Conservation (phyloP, 2,797 vertebrate genomes). For the Kryptolebias ocellatus region DNA sequence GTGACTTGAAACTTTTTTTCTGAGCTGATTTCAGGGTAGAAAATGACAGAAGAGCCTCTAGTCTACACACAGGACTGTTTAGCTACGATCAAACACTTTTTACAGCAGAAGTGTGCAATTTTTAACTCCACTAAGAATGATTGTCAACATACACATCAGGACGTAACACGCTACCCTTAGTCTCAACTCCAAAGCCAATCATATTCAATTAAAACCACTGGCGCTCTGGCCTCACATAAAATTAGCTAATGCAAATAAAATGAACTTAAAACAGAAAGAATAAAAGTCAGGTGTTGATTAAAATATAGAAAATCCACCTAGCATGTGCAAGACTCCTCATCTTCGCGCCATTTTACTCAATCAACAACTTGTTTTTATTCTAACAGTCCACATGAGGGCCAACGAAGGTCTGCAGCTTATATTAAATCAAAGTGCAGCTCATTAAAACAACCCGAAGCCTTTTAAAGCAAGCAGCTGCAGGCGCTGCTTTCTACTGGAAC, state of each 20-base stretch:
- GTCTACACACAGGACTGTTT: conserved; percentile 28
- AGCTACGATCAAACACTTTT: conserved; percentile 21
- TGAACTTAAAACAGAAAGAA: conserved; percentile 48
- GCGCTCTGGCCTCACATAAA: conserved; percentile 60
- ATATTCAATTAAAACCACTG: conserved; percentile 35
- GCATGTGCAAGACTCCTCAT: conserved; percentile 47
- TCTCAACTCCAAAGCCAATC: conserved; percentile 41
- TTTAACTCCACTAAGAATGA: conserved; percentile 63
- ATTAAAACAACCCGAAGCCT: conserved; percentile 47
- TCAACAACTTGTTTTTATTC: conserved; percentile 16
- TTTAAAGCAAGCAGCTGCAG: conserved; percentile 46
- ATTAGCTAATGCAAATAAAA: conserved; percentile 70
- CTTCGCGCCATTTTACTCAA: conserved; percentile 19
- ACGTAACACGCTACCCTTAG: conserved; percentile 17
- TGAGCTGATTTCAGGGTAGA: conserved; percentile 35
- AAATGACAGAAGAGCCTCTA: conserved; percentile 30
- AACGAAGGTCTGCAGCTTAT: conserved; percentile 42
- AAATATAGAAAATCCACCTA: conserved; percentile 57
- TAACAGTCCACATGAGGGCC: conserved; percentile 25
- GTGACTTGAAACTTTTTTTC: conserved; percentile 19
- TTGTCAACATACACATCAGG: conserved; percentile 69
- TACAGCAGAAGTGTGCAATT: conserved; percentile 20
- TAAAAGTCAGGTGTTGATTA: conserved; percentile 67
- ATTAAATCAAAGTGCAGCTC: conserved; percentile 38
- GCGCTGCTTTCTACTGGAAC: conserved; percentile 46